These are phyloP conservation scores for Galagoides demidoff DNA, from an alignment of 2,797 vertebrate species.

Conservation along the genomic window DNA sequence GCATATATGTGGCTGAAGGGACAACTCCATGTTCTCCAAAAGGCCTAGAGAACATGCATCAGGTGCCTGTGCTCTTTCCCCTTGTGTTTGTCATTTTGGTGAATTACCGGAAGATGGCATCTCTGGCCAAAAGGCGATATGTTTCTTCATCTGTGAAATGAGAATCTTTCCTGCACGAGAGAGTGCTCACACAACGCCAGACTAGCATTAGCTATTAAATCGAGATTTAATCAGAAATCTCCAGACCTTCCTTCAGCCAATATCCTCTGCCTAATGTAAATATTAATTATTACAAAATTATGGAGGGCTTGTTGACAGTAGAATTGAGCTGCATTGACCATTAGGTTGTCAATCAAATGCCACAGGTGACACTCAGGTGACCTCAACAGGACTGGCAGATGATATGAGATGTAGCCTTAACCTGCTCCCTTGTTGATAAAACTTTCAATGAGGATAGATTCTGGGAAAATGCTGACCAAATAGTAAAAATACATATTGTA, in stretches of 20 bases:
- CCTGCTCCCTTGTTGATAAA: background rate
- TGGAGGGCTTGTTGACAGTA: background rate
- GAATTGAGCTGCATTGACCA: background rate
- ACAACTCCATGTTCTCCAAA: too few species aligned
- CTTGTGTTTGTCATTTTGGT: too few species aligned
- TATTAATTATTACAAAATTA: background rate
- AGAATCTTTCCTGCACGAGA: background rate
- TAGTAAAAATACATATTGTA: background rate
- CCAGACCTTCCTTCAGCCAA: background rate
- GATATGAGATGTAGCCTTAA: background rate
- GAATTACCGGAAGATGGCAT: too few species aligned
- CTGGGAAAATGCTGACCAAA: background rate
- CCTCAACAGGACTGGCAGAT: background rate
- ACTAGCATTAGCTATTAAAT: background rate
- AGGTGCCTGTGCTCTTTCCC: too few species aligned
- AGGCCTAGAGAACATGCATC: too few species aligned
- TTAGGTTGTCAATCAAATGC: background rate
- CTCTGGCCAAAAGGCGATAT: background rate
- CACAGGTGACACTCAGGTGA: too few species aligned
- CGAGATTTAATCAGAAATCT: background rate
- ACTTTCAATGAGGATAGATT: background rate
- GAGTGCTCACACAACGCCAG: fast-evolving
- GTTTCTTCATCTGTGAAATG: background rate
- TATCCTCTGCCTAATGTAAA: background rate
- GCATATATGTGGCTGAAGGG: too few species aligned